A percentile compares a stretch with the other conserved stretches of the same genome.
phyloP scores from a whole-genome alignment of 2,888 invertebrate species.

The Epirrhoe tristata region DNA sequence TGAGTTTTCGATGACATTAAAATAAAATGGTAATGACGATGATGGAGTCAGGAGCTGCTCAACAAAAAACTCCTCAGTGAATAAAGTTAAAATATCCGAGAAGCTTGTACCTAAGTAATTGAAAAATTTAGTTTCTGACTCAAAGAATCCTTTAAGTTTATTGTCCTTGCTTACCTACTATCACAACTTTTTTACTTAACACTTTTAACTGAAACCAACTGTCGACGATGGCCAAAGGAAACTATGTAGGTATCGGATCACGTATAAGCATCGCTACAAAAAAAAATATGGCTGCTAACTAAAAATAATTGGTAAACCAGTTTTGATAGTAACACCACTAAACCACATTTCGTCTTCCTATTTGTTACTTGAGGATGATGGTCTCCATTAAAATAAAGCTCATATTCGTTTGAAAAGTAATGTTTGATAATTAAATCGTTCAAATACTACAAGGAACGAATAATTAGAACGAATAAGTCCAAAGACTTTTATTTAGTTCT shows the following conservation, averaged over 20 bases:
- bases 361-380: too few species aligned
- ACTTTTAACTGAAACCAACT: not conserved
- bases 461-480: constrained; percentile 30
- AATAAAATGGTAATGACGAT: too few species aligned
- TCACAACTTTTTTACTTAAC: too few species aligned
- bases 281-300: constrained; percentile 13
- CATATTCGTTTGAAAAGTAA: not conserved
- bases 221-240: not conserved
- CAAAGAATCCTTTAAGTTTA: too few species aligned
- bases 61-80: too few species aligned
- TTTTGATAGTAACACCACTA: constrained; percentile 25
- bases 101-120: too few species aligned
- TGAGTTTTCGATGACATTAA: too few species aligned
- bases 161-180: too few species aligned
- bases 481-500: too few species aligned
- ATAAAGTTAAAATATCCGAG: too few species aligned
- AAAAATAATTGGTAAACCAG: constrained; percentile 43
- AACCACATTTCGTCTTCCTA: not conserved
- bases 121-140: too few species aligned
- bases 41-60: too few species aligned
- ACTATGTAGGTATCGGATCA: constrained; percentile 9
- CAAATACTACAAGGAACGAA: constrained; percentile 4
- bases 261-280: constrained; percentile 17
- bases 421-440: not conserved
- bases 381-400: constrained; percentile 12